Evolutionary conservation across 2,797 vertebrate species (phyloP), one percentile per base, ranked within the genome.

Genomic region (Mionectes olivaceus): DNA sequence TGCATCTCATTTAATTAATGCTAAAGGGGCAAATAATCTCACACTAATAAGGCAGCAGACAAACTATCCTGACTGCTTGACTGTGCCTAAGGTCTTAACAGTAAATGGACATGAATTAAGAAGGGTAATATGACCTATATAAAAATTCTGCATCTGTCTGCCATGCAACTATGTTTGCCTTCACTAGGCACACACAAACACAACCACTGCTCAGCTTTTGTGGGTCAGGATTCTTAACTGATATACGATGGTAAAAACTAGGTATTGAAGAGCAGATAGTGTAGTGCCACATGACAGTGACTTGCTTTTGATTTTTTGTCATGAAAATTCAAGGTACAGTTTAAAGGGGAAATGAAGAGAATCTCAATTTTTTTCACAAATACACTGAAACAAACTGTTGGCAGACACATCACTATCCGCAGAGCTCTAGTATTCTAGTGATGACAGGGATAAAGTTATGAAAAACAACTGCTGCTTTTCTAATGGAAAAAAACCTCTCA

Each of bases 1-100:
- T 97, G 91, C 87, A 91, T 95, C 85, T 95, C 94, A 95, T 95
- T 97, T 97, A 97, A 97, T 96, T 95, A 96, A 95, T 92, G 92
- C 96, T 97, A 97, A 95, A 91, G 87, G 91, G 93, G 67, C 87
- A 97, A 97, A 94, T 97, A 97, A 97, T 96, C 95, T 96, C 93
- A 90, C 87, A 96, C 90, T 96, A 97, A 96, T 93, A 92, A 97
- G 90, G 88, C 82, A 95, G 94, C 92, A 96, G 88, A 96, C 52
- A 97, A 97, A 95, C 90, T 94, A 95, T 94, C 93, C 91, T 86
- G 78, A 93, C 71, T 85, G 86, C 89, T 94, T 94, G 93, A 83
- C 91, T 96, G 83, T 87, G 75, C 96, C 93, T 87, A 80, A 90
- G 96, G 95, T 95, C 93, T 97, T 97, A 93, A 82, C 70, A 95